A percentile compares a stretch with the other conserved stretches of the same genome.
phyloP scores from a whole-genome alignment of 2,888 invertebrate species.

The Tortrix viridana region DNA sequence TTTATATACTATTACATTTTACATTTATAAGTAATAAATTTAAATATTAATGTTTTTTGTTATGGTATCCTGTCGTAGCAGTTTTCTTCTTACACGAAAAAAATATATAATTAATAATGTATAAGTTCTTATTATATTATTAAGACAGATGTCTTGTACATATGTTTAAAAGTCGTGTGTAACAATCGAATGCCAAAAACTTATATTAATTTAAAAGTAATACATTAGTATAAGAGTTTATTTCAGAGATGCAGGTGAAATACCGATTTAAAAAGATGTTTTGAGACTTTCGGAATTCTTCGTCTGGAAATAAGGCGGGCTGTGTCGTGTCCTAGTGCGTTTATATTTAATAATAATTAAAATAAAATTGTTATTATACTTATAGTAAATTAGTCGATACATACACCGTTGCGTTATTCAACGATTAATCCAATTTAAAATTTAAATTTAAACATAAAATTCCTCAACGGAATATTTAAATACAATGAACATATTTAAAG shows the following conservation, averaged over 20 bases:
- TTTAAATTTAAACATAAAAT: constrained; percentile 19
- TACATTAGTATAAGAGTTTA: constrained; percentile 23
- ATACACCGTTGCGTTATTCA: constrained; percentile 34
- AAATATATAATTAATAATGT: constrained; percentile 2
- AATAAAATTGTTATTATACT: constrained; percentile 42
- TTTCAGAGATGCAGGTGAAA: constrained; percentile 70
- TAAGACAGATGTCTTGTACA: constrained; percentile 31
- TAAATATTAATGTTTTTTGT: background rate
- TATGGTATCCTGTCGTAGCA: background rate
- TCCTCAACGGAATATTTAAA: constrained; percentile 47
- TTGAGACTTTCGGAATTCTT: constrained; percentile 41
- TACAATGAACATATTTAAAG: constrained; percentile 53
- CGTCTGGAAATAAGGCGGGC: constrained; percentile 55
- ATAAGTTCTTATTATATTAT: constrained; percentile 23
- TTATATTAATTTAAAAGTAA: constrained; percentile 33
- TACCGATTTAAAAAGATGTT: constrained; percentile 58
- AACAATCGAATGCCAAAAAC: constrained; percentile 34
- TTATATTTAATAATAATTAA: constrained; percentile 43
- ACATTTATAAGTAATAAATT: too few species aligned
- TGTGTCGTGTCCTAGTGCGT: constrained; percentile 67
- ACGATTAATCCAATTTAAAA: constrained; percentile 23
- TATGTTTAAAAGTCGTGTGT: constrained; percentile 27
- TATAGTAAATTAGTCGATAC: constrained; percentile 43
- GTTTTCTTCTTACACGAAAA: background rate
- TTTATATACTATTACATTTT: too few species aligned